Evolutionary conservation across 2,113 vertebrate species (phyloP).

Genomic region (Cryptotis parvus): DNA sequence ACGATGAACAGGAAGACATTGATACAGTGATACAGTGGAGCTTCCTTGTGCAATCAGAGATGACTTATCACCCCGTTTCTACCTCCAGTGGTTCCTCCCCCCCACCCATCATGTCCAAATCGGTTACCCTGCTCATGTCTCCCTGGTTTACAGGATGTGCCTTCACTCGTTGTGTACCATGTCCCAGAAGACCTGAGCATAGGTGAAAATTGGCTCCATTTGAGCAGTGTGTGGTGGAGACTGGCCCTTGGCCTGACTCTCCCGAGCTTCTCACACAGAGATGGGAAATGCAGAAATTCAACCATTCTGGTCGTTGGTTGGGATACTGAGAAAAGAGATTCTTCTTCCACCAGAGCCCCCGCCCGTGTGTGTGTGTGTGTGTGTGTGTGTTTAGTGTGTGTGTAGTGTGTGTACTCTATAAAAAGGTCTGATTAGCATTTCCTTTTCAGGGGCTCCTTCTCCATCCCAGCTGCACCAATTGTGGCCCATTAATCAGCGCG

Average conservation of each 20-base stretch:
- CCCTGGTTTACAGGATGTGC: neutral
- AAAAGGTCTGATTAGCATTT: constrained; percentile 78
- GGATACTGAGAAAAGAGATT: constrained; percentile 12
- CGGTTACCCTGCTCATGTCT: neutral
- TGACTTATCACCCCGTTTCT: neutral
- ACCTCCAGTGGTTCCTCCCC: neutral
- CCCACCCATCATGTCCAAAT: neutral
- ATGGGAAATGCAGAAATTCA: neutral
- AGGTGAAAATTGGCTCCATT: neutral
- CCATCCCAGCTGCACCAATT: constrained; percentile 71
- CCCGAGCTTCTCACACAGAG: neutral
- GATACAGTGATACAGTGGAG: no score
- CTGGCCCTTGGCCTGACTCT: neutral
- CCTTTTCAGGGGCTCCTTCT: constrained; percentile 69
- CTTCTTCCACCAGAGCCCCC: neutral
- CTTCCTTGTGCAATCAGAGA: neutral
- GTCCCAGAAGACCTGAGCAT: neutral
- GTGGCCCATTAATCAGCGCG: constrained; percentile 57
- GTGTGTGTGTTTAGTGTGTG: neutral
- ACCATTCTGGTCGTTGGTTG: neutral
- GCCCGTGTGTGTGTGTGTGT: neutral
- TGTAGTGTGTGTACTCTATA: constrained; percentile 36
- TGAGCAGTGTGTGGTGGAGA: neutral
- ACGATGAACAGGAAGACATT: no score
- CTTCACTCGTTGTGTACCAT: neutral